Conservation (phyloP, 92 coral and sea anemone genomes). For the Desmophyllum pertusum region DNA sequence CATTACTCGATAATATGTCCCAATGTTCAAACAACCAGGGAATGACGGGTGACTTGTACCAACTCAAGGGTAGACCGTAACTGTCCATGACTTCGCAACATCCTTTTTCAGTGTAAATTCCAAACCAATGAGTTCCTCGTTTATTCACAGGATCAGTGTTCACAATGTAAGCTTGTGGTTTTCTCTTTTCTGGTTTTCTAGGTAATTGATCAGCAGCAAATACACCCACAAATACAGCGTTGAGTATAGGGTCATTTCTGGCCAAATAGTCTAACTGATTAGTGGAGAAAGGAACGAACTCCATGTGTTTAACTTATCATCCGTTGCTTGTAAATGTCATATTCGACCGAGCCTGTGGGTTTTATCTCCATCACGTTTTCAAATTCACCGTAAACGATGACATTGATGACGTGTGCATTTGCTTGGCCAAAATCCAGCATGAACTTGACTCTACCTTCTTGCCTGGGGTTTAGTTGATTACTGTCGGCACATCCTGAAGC, state of each 20-base stretch:
- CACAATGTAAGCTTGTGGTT: neutral
- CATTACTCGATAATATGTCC: too few relatives aligned
- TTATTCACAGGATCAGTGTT: neutral
- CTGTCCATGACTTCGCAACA: slow-evolving; percentile 4
- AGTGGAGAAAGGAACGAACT: neutral
- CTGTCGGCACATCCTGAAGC: neutral
- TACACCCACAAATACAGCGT: neutral
- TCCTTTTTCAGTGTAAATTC: neutral
- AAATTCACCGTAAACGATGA: slow-evolving; percentile 19
- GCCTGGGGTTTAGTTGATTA: neutral
- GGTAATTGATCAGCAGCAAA: slow-evolving; percentile 1
- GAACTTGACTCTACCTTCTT: too few relatives aligned
- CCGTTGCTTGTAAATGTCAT: slow-evolving; percentile 9
- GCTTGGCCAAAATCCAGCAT: neutral
- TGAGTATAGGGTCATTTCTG: too few relatives aligned
- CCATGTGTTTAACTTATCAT: neutral
- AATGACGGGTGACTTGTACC: too few relatives aligned
- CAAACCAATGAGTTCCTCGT: slow-evolving; percentile 2
- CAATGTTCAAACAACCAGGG: too few relatives aligned
- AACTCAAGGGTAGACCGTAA: neutral
- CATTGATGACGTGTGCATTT: slow-evolving; percentile 7
- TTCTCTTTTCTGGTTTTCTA: neutral
- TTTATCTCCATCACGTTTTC: slow-evolving; percentile 19
- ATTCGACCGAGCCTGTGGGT: too few relatives aligned
- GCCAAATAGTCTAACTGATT: too few relatives aligned